phyloP scores from a whole-genome alignment of 2,113 vertebrate species.

The Coptodon rendalli region DNA sequence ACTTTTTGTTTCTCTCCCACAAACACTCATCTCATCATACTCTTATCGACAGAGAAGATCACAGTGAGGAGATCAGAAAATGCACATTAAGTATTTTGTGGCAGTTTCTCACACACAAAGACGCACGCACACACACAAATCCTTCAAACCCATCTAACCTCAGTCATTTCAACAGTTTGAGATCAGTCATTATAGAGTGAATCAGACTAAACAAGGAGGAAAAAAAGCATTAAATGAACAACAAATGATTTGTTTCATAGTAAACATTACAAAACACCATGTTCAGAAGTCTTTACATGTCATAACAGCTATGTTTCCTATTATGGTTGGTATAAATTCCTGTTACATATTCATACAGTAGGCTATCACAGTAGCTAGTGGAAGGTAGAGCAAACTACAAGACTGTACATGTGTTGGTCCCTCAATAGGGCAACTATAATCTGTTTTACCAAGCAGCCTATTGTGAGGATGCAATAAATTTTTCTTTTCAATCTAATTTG shows the following conservation, averaged over 20 bases:
- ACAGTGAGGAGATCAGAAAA: conserved; percentile 72
- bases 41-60: conserved; percentile 42
- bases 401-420: conserved; percentile 50
- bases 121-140: not conserved
- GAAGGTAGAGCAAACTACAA: conserved; percentile 47
- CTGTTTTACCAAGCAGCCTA: conserved; percentile 24
- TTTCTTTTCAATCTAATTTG: conserved; percentile 1
- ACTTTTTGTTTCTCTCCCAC: not conserved
- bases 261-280: conserved; percentile 52
- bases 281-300: conserved; percentile 40
- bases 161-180: conserved; percentile 30
- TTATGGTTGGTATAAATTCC: conserved; percentile 32
- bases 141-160: conserved; percentile 23
- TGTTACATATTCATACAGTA: conserved; percentile 36
- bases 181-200: conserved; percentile 29
- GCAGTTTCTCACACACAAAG: not conserved
- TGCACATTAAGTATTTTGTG: conserved; percentile 52
- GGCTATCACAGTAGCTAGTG: conserved; percentile 51
- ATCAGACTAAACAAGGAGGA: conserved; percentile 35
- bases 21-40: not conserved
- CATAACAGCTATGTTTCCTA: conserved; percentile 50
- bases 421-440: conserved; percentile 15
- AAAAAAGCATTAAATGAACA: conserved; percentile 44
- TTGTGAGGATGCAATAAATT: not conserved
- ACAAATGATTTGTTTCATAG: conserved; percentile 33